Evolutionary conservation across 2,888 invertebrate species (phyloP).

Genomic region (Eurytoma californica): DNA sequence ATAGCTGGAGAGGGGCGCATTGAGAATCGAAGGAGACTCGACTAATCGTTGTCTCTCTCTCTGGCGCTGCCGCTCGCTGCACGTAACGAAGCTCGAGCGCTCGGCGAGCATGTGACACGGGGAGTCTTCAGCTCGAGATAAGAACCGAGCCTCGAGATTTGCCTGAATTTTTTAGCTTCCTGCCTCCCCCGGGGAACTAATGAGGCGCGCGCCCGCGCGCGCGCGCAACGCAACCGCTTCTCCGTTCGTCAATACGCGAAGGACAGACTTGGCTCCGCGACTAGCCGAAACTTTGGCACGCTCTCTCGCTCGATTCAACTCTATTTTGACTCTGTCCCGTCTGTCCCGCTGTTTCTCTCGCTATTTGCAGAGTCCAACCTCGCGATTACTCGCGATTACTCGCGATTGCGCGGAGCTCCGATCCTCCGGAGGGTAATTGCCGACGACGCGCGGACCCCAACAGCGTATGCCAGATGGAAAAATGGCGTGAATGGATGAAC

Average conservation of each 20-base stretch:
- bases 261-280: slow-evolving; percentile 28
- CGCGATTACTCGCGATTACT: background rate
- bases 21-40: no score
- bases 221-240: no score
- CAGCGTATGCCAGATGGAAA: background rate
- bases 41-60: no score
- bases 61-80: background rate
- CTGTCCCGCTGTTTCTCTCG: background rate
- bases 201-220: no score
- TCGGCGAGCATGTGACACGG: no score
- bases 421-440: background rate
- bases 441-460: background rate
- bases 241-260: slow-evolving; percentile 28
- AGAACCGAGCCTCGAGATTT: no score
- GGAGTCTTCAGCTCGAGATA: no score
- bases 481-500: background rate
- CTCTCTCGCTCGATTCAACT: background rate
- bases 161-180: no score
- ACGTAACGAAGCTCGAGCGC: no score
- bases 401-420: background rate
- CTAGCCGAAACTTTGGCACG: slow-evolving; percentile 5
- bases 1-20: no score
- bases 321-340: background rate
- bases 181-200: no score
- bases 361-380: background rate